A percentile compares a stretch with the other conserved stretches of the same genome.
Evolutionary conservation across 2,888 invertebrate species (phyloP).

Genomic region (Synergus japonicus): DNA sequence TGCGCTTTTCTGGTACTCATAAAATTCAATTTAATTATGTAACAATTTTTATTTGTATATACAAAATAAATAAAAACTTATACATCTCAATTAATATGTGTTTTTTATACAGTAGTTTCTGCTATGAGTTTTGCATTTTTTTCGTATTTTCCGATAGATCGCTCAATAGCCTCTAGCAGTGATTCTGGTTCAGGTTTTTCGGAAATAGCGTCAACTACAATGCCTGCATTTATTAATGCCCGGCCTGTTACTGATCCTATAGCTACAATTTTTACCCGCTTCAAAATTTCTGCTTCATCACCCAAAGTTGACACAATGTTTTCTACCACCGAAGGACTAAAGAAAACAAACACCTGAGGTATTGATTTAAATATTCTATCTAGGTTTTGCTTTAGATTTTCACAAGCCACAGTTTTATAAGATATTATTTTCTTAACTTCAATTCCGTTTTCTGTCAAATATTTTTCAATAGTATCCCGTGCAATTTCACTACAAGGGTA

Average conservation of each 20-base stretch:
- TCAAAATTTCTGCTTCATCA: constrained; percentile 49
- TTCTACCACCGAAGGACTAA: constrained; percentile 73
- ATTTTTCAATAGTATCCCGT: constrained; percentile 66
- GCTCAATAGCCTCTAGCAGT: constrained; percentile 62
- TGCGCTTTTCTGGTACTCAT: neutral
- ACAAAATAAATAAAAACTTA: neutral
- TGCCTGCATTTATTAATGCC: constrained; percentile 63
- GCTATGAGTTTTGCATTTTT: neutral
- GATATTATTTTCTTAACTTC: constrained; percentile 63
- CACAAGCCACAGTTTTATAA: constrained; percentile 67
- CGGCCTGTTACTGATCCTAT: constrained; percentile 72
- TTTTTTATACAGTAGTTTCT: neutral
- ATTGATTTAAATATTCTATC: constrained; percentile 52
- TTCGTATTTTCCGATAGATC: neutral
- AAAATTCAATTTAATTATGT: neutral
- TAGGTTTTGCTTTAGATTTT: constrained; percentile 65
- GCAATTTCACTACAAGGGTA: constrained; percentile 74
- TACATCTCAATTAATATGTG: neutral
- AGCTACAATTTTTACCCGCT: constrained; percentile 66
- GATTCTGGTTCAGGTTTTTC: constrained; percentile 70
- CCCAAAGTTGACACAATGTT: constrained; percentile 60
- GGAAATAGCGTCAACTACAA: constrained; percentile 64
- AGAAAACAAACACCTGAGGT: constrained; percentile 69
- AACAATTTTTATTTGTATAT: neutral
- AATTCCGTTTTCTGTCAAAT: constrained; percentile 59